These are phyloP conservation scores for Autographa pulchrina DNA, from an alignment of 2,888 invertebrate species.

Conservation along the genomic window DNA sequence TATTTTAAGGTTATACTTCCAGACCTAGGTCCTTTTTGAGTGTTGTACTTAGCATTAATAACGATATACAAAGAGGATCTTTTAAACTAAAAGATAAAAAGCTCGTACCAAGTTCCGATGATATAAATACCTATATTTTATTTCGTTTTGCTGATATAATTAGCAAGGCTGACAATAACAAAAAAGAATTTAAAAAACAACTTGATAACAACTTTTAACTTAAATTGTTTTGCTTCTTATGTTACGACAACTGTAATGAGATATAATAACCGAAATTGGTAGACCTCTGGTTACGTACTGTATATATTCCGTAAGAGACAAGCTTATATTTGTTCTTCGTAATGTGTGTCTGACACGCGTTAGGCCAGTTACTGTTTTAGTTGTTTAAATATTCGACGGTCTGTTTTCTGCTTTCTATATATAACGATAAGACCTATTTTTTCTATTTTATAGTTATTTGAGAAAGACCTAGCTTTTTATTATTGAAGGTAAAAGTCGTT, in stretches of 20 bases:
- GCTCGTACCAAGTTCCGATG: too few relatives aligned
- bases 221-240: conserved; percentile 5
- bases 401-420: not conserved
- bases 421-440: conserved; percentile 1
- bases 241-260: conserved; percentile 6
- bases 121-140: not conserved
- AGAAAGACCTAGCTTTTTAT: not conserved
- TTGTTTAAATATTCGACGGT: not conserved
- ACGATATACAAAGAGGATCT: too few relatives aligned
- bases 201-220: conserved; percentile 6
- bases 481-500: not conserved
- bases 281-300: not conserved
- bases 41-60: too few relatives aligned
- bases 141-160: not conserved
- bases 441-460: not conserved
- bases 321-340: not conserved
- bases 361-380: conserved; percentile 4
- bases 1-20: too few relatives aligned
- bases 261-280: not conserved
- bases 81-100: too few relatives aligned
- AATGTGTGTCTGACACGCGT: conserved; percentile 7
- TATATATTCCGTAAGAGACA: not conserved
- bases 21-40: too few relatives aligned
- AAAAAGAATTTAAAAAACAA: not conserved
- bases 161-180: not conserved